Percentiles rank a stretch among this genome's conserved stretches.
Conservation (phyloP, 2,113 vertebrate species). For the Hippocampus mohnikei region DNA sequence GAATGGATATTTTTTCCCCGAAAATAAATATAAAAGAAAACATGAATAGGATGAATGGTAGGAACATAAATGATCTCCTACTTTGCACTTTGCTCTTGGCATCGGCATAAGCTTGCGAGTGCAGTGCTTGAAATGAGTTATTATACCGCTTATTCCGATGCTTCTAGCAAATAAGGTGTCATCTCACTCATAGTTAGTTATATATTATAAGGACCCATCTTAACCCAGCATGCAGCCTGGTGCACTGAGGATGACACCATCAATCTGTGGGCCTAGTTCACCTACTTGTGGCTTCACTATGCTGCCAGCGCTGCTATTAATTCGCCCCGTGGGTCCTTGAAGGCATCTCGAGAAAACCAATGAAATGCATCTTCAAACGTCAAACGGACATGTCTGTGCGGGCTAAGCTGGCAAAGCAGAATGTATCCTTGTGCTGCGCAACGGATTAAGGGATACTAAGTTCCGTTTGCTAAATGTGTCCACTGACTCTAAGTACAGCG, state of each 20-base stretch:
- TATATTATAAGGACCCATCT: constrained; percentile 21
- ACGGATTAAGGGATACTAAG: constrained; percentile 43
- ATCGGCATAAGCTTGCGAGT: not conserved
- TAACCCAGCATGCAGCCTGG: constrained; percentile 31
- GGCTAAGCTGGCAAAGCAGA: constrained; percentile 59
- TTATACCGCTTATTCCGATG: constrained; percentile 23
- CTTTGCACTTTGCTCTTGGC: not conserved
- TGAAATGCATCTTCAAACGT: constrained; percentile 65
- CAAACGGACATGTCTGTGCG: constrained; percentile 62
- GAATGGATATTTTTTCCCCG: no score
- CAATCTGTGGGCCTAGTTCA: constrained; percentile 53
- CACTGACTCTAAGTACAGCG: constrained; percentile 41
- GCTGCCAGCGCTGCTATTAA: constrained; percentile 60
- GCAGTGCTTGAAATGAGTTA: not conserved
- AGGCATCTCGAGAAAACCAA: constrained; percentile 57
- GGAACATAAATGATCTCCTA: not conserved
- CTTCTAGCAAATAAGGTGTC: constrained; percentile 21
- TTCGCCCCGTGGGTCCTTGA: constrained; percentile 53
- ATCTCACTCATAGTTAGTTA: constrained; percentile 30
- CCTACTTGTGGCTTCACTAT: constrained; percentile 60
- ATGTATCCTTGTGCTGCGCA: not conserved
- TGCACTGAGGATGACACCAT: constrained; percentile 52
- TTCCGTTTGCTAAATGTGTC: constrained; percentile 48
- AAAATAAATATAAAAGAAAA: not conserved
- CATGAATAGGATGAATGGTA: not conserved